A percentile compares a stretch with the other conserved stretches of the same genome.
phyloP scores from a whole-genome alignment of 2,113 vertebrate genomes.

The Steatornis caripensis region DNA sequence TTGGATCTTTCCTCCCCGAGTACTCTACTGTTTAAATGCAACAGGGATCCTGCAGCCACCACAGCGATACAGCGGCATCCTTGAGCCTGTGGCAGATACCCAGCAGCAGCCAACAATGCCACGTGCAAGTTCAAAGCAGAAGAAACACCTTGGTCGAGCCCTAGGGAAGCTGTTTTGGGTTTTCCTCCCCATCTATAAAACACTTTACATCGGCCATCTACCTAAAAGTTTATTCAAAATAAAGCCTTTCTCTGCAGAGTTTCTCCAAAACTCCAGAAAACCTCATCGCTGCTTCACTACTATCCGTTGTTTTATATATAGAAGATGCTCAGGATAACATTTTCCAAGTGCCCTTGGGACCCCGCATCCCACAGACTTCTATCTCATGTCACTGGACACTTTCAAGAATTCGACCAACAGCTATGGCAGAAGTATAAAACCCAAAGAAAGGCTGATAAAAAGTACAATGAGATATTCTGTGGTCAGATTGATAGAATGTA shows the following conservation, averaged over 20 bases:
- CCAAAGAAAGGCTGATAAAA: constrained; percentile 32
- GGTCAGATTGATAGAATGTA: neutral
- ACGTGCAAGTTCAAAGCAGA: neutral
- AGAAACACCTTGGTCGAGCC: neutral
- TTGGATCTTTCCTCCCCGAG: neutral
- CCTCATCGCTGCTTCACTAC: neutral
- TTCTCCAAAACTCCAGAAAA: neutral
- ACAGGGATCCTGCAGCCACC: neutral
- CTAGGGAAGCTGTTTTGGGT: neutral
- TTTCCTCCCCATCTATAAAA: neutral
- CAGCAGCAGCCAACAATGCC: neutral
- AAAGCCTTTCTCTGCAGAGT: neutral
- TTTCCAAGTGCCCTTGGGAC: neutral
- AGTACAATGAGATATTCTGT: constrained; percentile 17
- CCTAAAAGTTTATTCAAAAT: neutral
- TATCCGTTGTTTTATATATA: neutral
- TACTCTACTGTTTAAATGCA: neutral
- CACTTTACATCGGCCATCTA: neutral
- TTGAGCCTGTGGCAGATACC: neutral
- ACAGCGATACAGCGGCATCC: neutral
- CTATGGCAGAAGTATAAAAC: neutral
- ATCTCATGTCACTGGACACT: constrained; percentile 10
- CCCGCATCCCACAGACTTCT: neutral
- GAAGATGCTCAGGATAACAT: neutral
- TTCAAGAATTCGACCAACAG: constrained; percentile 22